Conservation (phyloP, 2,113 vertebrate species). For the Cisticola juncidis region DNA sequence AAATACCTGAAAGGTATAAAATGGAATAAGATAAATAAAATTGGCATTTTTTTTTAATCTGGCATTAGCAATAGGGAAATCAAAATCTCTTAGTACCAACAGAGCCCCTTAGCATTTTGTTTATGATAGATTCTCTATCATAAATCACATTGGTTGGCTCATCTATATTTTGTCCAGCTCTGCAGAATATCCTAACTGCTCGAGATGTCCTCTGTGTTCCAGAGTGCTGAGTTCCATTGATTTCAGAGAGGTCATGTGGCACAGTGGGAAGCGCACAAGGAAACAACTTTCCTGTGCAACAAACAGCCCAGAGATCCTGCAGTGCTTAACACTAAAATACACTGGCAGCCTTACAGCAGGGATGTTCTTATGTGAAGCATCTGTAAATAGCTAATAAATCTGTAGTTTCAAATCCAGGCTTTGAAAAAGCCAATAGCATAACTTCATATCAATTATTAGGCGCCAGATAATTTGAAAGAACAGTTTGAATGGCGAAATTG, state of each 20-base stretch:
- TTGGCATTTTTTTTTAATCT: fast-evolving
- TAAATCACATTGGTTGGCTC: neutral
- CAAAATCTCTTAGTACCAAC: neutral
- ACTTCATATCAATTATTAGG: neutral
- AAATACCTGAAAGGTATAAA: neutral
- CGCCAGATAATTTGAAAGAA: neutral
- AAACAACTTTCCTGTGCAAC: neutral
- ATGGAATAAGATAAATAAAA: neutral
- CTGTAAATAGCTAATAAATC: neutral
- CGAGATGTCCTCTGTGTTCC: neutral
- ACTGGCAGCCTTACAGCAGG: neutral
- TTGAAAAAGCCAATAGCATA: neutral
- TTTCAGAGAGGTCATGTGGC: neutral
- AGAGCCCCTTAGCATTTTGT: neutral
- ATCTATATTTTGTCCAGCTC: neutral
- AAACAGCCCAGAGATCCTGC: neutral
- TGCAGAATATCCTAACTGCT: neutral
- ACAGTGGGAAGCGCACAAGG: fast-evolving
- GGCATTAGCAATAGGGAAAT: neutral
- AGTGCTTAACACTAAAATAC: neutral
- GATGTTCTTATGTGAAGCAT: neutral
- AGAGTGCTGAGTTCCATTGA: fast-evolving
- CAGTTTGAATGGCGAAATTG: neutral
- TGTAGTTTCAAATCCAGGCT: neutral
- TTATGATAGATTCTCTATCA: neutral